A percentile compares a stretch with the other conserved stretches of the same genome.
Conservation (phyloP, 2,888 invertebrate genomes). For the Auanema sp. region DNA sequence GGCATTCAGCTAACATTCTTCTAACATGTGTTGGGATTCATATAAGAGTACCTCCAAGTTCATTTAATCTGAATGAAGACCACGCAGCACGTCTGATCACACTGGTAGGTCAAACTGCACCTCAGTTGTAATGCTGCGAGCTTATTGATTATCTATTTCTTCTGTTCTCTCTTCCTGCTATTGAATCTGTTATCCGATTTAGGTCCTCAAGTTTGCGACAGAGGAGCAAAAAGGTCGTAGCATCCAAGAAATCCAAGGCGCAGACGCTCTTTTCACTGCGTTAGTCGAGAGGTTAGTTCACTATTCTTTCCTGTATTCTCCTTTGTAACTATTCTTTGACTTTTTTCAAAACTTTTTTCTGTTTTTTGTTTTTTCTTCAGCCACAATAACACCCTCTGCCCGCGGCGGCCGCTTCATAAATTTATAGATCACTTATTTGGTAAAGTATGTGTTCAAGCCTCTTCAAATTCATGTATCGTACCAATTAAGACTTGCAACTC, state of each 20-base stretch:
- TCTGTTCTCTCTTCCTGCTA: not conserved
- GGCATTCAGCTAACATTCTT: constrained; percentile 28
- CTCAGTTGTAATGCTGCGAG: not conserved
- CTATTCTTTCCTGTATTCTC: too few species aligned
- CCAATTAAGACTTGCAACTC: too few species aligned
- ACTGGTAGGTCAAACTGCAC: not conserved
- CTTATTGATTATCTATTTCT: not conserved
- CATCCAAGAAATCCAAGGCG: constrained; percentile 1
- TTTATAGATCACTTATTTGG: too few species aligned
- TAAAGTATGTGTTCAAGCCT: too few species aligned
- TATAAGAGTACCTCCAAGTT: not conserved
- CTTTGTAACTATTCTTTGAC: too few species aligned
- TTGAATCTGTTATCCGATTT: not conserved
- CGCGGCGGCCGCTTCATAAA: too few species aligned
- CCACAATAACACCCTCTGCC: too few species aligned
- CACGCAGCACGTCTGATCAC: not conserved
- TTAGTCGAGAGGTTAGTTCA: constrained; percentile 7
- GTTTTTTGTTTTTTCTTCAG: too few species aligned
- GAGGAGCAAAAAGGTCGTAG: constrained; percentile 8
- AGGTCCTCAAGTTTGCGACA: constrained; percentile 8
- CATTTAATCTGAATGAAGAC: not conserved
- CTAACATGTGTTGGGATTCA: constrained; percentile 19
- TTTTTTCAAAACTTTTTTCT: too few species aligned
- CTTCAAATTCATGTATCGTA: too few species aligned
- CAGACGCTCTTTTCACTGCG: not conserved